A percentile compares a stretch with the other conserved stretches of the same genome.
Evolutionary conservation across 2,113 vertebrate species (phyloP).

Genomic region (Aepyceros melampus): DNA sequence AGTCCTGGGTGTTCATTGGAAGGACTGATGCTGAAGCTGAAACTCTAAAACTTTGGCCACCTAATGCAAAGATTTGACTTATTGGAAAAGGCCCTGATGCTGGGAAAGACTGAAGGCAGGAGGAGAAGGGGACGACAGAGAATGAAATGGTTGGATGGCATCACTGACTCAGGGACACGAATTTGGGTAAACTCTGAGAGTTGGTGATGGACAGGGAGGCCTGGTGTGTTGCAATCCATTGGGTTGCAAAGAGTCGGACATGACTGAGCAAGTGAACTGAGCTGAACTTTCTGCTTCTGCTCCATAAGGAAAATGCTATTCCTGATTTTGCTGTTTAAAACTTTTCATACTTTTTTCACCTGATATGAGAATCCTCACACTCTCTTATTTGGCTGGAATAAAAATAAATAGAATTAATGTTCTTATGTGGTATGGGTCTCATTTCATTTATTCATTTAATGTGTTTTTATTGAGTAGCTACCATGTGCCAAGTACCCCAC

Average conservation of each 20-base stretch:
- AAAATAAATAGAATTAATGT: not conserved
- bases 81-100: not conserved
- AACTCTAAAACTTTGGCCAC: not conserved
- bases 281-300: not conserved
- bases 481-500: not conserved
- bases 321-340: not conserved
- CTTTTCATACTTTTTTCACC: not conserved
- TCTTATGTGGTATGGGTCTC: not conserved
- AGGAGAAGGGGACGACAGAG: not conserved
- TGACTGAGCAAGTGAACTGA: not conserved
- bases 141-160: not conserved
- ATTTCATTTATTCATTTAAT: not conserved
- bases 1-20: not conserved
- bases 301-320: not conserved
- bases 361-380: not conserved
- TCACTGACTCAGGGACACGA: not conserved
- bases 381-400: not conserved
- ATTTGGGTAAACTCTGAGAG: not conserved
- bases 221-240: not conserved
- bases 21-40: not conserved
- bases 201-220: not conserved
- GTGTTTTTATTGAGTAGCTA: not conserved
- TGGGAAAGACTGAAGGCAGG: not conserved
- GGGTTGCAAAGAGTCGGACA: not conserved
- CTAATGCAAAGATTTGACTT: accelerated